Percentiles rank a stretch among this genome's conserved stretches.
Conservation (phyloP, 1,140 invertebrate genomes). For the Caerostris extrusa region DNA sequence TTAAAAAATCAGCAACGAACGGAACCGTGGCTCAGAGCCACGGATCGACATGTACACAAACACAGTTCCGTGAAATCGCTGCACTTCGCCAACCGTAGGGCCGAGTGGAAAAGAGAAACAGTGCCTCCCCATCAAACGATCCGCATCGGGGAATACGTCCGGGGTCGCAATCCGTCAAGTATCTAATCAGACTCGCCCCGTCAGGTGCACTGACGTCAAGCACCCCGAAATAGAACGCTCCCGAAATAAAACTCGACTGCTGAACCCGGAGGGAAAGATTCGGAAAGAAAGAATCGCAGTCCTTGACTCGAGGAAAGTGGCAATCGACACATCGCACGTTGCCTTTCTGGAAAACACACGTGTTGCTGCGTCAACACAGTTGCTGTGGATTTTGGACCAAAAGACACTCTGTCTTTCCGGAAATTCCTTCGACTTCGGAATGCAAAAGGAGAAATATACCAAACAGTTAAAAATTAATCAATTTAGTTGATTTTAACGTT, state of each 20-base stretch:
- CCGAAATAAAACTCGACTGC: not conserved
- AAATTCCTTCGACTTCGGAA: too few species aligned
- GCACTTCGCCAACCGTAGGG: not conserved
- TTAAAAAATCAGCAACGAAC: too few species aligned
- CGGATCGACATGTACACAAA: too few species aligned
- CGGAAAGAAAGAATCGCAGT: not conserved
- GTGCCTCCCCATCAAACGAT: not conserved
- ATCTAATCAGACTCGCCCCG: not conserved
- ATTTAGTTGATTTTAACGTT: too few species aligned
- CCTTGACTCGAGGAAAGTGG: not conserved
- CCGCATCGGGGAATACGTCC: not conserved
- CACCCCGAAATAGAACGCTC: not conserved
- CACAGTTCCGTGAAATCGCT: too few species aligned
- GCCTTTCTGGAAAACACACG: not conserved
- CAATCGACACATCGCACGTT: too few species aligned
- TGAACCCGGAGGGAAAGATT: not conserved
- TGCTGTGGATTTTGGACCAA: too few species aligned
- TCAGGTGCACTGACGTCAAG: not conserved
- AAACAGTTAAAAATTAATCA: too few species aligned
- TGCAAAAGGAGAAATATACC: too few species aligned
- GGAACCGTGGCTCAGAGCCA: too few species aligned
- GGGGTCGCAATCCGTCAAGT: not conserved
- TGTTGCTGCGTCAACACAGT: too few species aligned
- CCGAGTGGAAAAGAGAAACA: not conserved
- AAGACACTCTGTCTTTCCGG: too few species aligned